These are phyloP conservation scores for Ommatoiulus sabulosus DNA, from an alignment of 2,888 invertebrate species.

Conservation along the genomic window DNA sequence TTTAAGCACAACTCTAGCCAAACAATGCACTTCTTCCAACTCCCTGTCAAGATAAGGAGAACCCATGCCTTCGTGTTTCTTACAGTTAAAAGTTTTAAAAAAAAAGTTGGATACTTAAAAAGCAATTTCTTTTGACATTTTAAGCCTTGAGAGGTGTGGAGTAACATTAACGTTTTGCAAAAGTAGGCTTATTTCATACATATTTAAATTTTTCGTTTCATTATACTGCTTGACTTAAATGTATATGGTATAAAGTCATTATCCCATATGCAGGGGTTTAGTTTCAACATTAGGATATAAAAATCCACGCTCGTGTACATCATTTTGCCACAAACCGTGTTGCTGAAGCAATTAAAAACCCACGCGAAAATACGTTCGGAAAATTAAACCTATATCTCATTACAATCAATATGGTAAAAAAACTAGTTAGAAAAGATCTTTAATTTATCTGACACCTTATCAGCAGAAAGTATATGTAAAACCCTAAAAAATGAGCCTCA, in stretches of 20 bases:
- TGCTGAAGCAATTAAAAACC: conserved; percentile 32
- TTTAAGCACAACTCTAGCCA: conserved; percentile 20
- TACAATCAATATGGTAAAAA: conserved; percentile 30
- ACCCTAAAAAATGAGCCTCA: conserved; percentile 10
- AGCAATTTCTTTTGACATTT: conserved; percentile 17
- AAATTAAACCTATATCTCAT: conserved; percentile 23
- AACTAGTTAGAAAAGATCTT: conserved; percentile 27
- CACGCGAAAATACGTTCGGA: background rate
- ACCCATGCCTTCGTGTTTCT: conserved; percentile 27
- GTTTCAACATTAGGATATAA: conserved; percentile 16
- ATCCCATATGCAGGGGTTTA: conserved; percentile 16
- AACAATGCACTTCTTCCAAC: conserved; percentile 26
- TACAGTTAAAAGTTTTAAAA: background rate
- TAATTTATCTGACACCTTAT: conserved; percentile 18
- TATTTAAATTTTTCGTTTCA: conserved; percentile 36
- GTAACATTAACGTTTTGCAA: conserved; percentile 7
- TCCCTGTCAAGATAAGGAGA: conserved; percentile 5
- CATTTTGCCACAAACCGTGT: conserved; percentile 34
- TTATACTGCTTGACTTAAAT: background rate
- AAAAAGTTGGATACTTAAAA: conserved; percentile 11
- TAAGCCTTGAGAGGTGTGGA: conserved; percentile 43
- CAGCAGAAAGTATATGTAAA: conserved; percentile 8
- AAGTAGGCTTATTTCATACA: conserved; percentile 30
- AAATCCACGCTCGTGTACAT: conserved; percentile 23
- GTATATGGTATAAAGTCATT: conserved; percentile 1